Evolutionary conservation across 1,140 invertebrate genomes (phyloP).

Genomic region (Venturia canescens): DNA sequence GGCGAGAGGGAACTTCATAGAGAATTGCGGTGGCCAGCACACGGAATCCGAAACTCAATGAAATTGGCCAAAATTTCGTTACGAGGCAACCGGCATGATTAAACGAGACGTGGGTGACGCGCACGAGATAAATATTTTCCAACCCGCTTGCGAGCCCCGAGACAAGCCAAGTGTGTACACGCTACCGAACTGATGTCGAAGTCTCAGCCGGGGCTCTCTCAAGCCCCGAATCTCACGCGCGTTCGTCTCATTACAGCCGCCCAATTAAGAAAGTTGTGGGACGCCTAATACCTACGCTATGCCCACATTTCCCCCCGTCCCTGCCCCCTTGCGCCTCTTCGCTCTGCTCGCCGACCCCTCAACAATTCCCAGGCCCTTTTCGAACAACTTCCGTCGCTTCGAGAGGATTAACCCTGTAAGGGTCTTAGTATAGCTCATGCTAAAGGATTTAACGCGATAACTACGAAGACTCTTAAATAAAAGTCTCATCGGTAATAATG

Average conservation of each 20-base stretch:
- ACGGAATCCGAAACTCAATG: neutral
- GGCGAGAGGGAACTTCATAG: too few relatives aligned
- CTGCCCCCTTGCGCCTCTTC: too few relatives aligned
- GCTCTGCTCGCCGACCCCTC: neutral
- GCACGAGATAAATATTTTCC: neutral
- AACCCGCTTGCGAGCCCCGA: neutral
- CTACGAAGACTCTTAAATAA: conserved; percentile 13
- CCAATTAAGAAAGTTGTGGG: conserved; percentile 47
- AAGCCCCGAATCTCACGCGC: conserved; percentile 17
- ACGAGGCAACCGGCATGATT: neutral
- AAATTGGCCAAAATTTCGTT: neutral
- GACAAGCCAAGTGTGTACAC: neutral
- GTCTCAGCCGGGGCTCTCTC: neutral
- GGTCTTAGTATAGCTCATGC: conserved; percentile 11
- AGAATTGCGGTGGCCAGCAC: too few relatives aligned
- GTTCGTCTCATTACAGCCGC: conserved; percentile 47
- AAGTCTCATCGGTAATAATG: conserved; percentile 31
- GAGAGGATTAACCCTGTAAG: conserved; percentile 26
- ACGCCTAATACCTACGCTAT: conserved; percentile 31
- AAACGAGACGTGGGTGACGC: neutral
- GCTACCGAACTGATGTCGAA: conserved; percentile 15
- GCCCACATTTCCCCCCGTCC: neutral
- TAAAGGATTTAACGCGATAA: conserved; percentile 33
- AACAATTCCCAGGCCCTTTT: conserved; percentile 14
- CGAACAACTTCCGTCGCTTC: conserved; percentile 4